Conservation (phyloP, 2,888 invertebrate species). For the Papilio protenor region DNA sequence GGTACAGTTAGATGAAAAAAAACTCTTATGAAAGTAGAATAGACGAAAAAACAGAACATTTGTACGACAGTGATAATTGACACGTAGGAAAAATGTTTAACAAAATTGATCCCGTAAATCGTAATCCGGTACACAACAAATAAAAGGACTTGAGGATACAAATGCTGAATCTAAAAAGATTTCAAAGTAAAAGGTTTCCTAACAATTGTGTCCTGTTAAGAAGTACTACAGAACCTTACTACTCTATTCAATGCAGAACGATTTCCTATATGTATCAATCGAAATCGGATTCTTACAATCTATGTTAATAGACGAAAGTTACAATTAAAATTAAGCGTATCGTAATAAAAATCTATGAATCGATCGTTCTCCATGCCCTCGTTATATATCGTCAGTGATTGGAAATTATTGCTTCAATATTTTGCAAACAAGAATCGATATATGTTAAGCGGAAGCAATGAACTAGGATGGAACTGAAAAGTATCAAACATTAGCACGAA, state of each 20-base stretch:
- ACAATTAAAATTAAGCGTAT: constrained; percentile 63
- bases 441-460: neutral
- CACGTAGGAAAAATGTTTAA: neutral
- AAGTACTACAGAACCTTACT: neutral
- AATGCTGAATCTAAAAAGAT: too few relatives aligned
- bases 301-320: constrained; percentile 70
- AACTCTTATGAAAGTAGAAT: neutral
- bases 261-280: constrained; percentile 40
- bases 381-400: constrained; percentile 50
- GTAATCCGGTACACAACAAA: neutral
- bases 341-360: constrained; percentile 58
- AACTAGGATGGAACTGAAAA: neutral
- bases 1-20: too few relatives aligned
- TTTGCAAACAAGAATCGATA: constrained; percentile 18
- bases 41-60: too few relatives aligned
- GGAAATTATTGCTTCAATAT: constrained; percentile 37
- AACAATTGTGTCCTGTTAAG: neutral
- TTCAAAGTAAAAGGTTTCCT: too few relatives aligned
- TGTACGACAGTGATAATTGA: neutral
- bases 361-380: constrained; percentile 49
- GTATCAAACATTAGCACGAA: too few relatives aligned
- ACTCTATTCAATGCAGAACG: constrained; percentile 31
- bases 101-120: too few relatives aligned
- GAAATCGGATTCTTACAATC: constrained; percentile 52
- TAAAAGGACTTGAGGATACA: neutral